Conservation (phyloP, 2,797 vertebrate species). For the Melanotaenia pygmaea region DNA sequence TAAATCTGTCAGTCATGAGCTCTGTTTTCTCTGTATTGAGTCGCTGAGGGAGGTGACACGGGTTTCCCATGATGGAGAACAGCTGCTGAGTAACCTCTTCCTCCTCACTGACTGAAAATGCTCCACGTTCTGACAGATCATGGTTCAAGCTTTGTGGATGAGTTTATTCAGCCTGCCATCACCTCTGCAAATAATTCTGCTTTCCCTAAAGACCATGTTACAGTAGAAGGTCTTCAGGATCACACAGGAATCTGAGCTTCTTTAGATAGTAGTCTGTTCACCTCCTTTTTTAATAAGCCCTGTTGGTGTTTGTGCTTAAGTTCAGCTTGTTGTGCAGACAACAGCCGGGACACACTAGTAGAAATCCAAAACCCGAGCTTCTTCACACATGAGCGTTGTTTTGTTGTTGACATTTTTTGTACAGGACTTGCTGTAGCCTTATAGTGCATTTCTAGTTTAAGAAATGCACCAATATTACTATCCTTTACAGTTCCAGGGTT, state of each 20-base stretch:
- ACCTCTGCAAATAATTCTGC: not conserved
- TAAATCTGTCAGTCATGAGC: not conserved
- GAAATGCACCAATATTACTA: not conserved
- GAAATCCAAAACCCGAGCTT: not conserved
- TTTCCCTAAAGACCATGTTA: not conserved
- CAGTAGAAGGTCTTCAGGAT: too few relatives aligned
- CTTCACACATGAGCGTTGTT: not conserved
- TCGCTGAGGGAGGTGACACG: not conserved
- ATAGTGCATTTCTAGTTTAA: not conserved
- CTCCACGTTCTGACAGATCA: not conserved
- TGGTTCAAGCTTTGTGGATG: not conserved
- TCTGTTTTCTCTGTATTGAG: not conserved
- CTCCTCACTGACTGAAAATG: not conserved
- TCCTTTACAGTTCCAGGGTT: constrained; percentile 87
- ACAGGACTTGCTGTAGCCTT: too few relatives aligned
- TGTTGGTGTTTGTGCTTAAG: not conserved
- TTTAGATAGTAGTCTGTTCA: too few relatives aligned
- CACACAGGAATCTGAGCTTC: not conserved
- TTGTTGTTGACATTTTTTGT: not conserved
- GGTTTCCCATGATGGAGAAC: not conserved
- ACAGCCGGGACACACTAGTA: not conserved
- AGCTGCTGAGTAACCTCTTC: not conserved
- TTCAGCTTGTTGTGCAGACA: not conserved
- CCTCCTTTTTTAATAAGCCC: not conserved
- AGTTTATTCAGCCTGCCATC: not conserved